Percentiles rank a stretch among this genome's conserved stretches.
phyloP scores from a whole-genome alignment of 2,888 invertebrate species.

The Nemurella pictetii region DNA sequence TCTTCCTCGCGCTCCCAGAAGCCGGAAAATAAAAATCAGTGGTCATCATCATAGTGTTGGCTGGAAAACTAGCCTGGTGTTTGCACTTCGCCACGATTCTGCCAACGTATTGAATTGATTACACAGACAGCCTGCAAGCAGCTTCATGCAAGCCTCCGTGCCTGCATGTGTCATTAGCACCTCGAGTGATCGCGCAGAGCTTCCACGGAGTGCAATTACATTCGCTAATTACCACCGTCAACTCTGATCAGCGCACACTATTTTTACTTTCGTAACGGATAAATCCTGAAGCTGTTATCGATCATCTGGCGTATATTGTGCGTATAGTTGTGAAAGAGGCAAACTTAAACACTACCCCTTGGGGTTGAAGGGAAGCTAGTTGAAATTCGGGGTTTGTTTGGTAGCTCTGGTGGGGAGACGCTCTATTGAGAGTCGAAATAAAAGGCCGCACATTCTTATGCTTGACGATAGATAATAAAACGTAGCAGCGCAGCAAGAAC shows the following conservation, averaged over 20 bases:
- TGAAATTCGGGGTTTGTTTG: no score
- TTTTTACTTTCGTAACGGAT: neutral
- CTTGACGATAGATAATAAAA: no score
- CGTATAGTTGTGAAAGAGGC: no score
- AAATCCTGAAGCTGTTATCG: neutral
- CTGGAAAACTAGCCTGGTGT: neutral
- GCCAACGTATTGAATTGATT: neutral
- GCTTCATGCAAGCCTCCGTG: no score
- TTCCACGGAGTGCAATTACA: neutral
- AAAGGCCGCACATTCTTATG: no score
- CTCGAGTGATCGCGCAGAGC: neutral
- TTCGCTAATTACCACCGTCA: neutral
- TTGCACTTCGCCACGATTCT: neutral
- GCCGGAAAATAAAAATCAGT: neutral
- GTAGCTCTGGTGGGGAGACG: no score
- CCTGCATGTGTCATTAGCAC: neutral
- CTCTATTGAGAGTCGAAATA: no score
- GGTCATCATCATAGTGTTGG: neutral
- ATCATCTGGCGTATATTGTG: neutral
- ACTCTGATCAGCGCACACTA: neutral
- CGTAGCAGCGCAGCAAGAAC: no score
- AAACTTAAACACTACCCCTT: no score
- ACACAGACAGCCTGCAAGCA: no score
- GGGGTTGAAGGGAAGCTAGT: no score
- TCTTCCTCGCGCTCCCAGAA: no score